Base-by-base conservation (phyloP, 2,113 vertebrate genomes). In the Mormyrus iriodes region DNA sequence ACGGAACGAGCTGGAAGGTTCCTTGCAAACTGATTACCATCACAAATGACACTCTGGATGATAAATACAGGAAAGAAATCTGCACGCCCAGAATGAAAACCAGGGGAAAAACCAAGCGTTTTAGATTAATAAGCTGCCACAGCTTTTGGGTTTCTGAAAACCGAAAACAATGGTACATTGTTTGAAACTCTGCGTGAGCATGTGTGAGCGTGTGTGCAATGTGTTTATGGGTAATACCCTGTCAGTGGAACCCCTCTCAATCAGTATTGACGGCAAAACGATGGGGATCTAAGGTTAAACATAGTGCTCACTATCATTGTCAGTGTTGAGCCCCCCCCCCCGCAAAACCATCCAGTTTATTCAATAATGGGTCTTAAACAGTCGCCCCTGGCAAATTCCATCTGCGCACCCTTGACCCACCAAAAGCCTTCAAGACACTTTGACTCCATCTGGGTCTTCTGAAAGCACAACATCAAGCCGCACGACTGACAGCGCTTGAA, bases 181-280 rank as follows among this genome's bases (percentile, higher is more conserved):
- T 51, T 21, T 27, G 27, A 31, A 31, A 19, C 7, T 27, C 35
- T 21, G 42, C n/a, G n/a, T n/a, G n/a, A n/a, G n/a, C n/a, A n/a
- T 3, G 51, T 55, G 49, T 6, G 65, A 76, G n/a, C 46, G 13
- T 10, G 48, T 88, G 86, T 8, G 8, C 19, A 65, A 19, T 39
- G 89, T 7, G 27, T 15, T 83, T 53, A 65, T 49, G 61, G 88
- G 73, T 90, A 73, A 87, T 31, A 55, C 86, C 89, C 88, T n/a
- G 55, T 51, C 87, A 52, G 55, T 24, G 12, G 76, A 53, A 44
- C 21, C 21, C 42, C 5, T 17, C 42, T 48, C 35, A 13, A 52
- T 84, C 15, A 52, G 27, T 79, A 69, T 58, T 88, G 76, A 73
- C 52, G 39, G 88, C 87, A 55, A 88, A 85, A 46, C 39, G 17